A percentile compares a stretch with the other conserved stretches of the same genome.
phyloP scores from a whole-genome alignment of 2,888 invertebrate genomes.

The Carcina quercana region DNA sequence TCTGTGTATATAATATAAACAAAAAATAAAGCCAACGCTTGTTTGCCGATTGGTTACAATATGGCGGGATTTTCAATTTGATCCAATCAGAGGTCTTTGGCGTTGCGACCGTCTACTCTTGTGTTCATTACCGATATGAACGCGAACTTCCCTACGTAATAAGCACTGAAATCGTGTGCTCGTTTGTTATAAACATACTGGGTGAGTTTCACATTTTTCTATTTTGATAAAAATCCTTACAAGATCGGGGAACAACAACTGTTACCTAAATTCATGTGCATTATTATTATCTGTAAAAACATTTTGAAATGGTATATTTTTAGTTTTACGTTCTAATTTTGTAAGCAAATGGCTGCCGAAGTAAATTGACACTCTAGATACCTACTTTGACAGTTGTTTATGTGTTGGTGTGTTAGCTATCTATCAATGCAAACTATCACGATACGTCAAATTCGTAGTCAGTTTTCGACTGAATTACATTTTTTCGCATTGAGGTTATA shows the following conservation, averaged over 20 bases:
- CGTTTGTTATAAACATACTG: conserved; percentile 54
- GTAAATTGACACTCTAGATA: conserved; percentile 52
- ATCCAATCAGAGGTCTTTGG: conserved; percentile 49
- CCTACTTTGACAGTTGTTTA: conserved; percentile 23
- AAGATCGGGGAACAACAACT: conserved; percentile 7
- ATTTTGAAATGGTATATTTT: conserved; percentile 35
- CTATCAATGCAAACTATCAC: too few species aligned
- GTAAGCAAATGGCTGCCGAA: conserved; percentile 74
- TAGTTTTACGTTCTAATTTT: conserved; percentile 66
- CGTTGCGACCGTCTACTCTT: conserved; percentile 48
- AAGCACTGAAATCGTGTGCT: conserved; percentile 73
- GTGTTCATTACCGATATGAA: conserved; percentile 54
- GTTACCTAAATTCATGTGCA: neutral
- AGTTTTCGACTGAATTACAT: neutral
- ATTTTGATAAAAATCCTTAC: conserved; percentile 19
- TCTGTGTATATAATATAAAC: conserved; percentile 58
- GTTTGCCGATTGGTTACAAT: conserved; percentile 45
- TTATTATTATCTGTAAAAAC: neutral
- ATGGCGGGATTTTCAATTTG: conserved; percentile 60
- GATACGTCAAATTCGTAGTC: conserved; percentile 1
- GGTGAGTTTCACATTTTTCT: conserved; percentile 57
- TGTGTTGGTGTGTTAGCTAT: too few species aligned
- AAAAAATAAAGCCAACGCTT: conserved; percentile 66
- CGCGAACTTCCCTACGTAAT: conserved; percentile 70
- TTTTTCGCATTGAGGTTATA: conserved; percentile 3